Evolutionary conservation across 2,888 invertebrate species (phyloP).

Genomic region (Trachelus tabidus): DNA sequence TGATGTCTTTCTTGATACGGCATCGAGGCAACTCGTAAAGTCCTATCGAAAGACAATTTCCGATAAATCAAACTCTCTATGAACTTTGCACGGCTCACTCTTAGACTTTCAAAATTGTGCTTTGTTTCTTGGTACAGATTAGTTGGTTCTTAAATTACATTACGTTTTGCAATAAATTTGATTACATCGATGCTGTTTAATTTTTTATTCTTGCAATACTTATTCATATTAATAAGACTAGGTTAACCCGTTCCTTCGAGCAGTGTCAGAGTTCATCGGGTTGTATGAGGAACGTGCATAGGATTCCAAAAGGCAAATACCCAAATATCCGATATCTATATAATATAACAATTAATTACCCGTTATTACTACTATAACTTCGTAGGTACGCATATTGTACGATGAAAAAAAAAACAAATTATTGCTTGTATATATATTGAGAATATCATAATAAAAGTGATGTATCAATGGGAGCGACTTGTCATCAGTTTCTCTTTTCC

Average conservation of each 20-base stretch:
- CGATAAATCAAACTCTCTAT: neutral
- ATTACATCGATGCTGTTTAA: neutral
- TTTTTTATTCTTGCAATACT: neutral
- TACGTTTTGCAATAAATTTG: neutral
- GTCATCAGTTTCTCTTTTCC: neutral
- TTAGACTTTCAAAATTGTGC: neutral
- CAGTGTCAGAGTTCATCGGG: conserved; percentile 18
- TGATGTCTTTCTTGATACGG: conserved; percentile 2
- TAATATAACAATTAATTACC: conserved; percentile 25
- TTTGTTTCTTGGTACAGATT: neutral
- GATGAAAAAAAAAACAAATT: conserved; percentile 37
- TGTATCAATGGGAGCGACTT: conserved; percentile 38
- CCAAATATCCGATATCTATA: conserved; percentile 40
- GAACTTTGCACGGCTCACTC: neutral
- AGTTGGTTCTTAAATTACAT: neutral
- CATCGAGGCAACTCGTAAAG: conserved; percentile 8
- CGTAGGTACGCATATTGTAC: conserved; percentile 34
- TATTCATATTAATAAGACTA: neutral
- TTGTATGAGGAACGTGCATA: conserved; percentile 22
- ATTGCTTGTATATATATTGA: conserved; percentile 62
- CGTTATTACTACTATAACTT: conserved; percentile 37
- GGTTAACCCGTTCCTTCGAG: neutral
- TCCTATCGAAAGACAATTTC: conserved; percentile 7
- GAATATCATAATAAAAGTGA: conserved; percentile 56
- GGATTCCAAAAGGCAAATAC: conserved; percentile 32